Conservation (phyloP, 2,113 vertebrate genomes). For the Sceloporus tristichus region DNA sequence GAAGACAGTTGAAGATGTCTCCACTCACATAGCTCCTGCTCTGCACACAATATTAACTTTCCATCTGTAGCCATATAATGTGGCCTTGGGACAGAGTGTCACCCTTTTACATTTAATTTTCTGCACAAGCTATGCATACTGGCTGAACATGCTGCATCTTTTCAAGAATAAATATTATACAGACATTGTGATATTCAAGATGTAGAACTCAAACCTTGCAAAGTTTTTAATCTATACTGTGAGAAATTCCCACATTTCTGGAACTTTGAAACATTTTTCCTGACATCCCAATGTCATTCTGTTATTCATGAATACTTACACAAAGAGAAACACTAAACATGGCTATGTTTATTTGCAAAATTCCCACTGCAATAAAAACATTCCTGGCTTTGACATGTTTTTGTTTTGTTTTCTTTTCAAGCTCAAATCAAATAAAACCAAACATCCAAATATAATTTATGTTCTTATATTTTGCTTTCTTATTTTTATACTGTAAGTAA, state of each 20-base stretch:
- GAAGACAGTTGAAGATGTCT: not conserved
- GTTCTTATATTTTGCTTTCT: not conserved
- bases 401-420: not conserved
- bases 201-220: not conserved
- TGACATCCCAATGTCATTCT: not conserved
- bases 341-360: not conserved
- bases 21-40: constrained; percentile 50
- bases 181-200: not conserved
- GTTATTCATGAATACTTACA: not conserved
- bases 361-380: not conserved
- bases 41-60: constrained; percentile 56
- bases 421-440: not conserved
- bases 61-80: constrained; percentile 32
- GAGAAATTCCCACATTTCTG: not conserved
- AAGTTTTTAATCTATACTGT: constrained; percentile 7
- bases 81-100: constrained; percentile 19
- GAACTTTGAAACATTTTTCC: constrained; percentile 63
- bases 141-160: not conserved
- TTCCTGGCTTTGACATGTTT: not conserved
- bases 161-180: not conserved
- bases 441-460: not conserved
- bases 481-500: not conserved
- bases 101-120: constrained; percentile 55
- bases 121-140: not conserved
- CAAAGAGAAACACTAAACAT: not conserved